These are phyloP conservation scores for Atherix ibis DNA, from an alignment of 2,888 invertebrate genomes.

Conservation along the genomic window DNA sequence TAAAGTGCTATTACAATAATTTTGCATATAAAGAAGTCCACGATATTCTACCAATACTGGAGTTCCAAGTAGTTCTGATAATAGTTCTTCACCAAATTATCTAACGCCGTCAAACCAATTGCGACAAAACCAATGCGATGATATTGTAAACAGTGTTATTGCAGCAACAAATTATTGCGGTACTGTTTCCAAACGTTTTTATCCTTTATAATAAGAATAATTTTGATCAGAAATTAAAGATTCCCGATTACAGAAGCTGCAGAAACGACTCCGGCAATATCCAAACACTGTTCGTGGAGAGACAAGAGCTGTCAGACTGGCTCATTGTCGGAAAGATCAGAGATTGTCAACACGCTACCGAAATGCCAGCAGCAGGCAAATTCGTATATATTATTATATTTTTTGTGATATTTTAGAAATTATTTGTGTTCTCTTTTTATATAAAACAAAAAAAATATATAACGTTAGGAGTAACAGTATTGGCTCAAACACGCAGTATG, in stretches of 20 bases:
- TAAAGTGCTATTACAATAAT: no score
- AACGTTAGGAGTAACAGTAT: conserved; percentile 10
- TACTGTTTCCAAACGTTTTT: no score
- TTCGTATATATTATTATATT: conserved; percentile 5
- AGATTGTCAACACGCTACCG: conserved; percentile 24
- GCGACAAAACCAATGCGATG: no score
- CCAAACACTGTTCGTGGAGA: conserved; percentile 6
- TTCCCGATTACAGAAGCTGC: conserved; percentile 30
- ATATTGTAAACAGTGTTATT: neutral
- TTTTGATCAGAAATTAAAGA: conserved; percentile 23
- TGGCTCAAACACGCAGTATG: conserved; percentile 22
- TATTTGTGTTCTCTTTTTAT: conserved; percentile 3
- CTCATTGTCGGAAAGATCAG: conserved; percentile 1
- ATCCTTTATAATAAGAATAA: no score
- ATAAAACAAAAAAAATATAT: no score
- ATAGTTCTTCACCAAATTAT: no score
- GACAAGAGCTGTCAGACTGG: conserved; percentile 6
- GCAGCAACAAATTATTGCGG: neutral
- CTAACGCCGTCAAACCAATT: no score
- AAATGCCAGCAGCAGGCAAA: conserved; percentile 15
- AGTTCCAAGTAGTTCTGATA: no score
- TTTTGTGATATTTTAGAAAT: neutral
- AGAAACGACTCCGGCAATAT: conserved; percentile 19
- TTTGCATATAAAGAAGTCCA: no score
- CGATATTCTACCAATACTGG: no score